phyloP scores from a whole-genome alignment of 2,113 vertebrate species.

The Symphodus melops region DNA sequence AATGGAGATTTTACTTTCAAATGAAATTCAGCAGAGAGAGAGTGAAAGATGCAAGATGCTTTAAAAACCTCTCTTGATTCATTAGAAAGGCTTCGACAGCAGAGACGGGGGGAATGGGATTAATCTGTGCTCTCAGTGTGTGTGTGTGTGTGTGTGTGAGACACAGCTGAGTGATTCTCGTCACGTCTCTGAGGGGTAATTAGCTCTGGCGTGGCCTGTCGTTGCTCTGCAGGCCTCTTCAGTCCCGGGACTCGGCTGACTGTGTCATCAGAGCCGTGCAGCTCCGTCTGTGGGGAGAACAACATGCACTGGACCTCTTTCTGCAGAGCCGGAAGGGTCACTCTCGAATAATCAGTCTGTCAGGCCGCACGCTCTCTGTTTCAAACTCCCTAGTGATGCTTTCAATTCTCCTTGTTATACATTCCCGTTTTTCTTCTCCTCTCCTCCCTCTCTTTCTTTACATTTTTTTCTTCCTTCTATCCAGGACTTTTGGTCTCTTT shows the following conservation, averaged over 20 bases:
- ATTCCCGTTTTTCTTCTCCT: background rate
- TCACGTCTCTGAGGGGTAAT: conserved; percentile 75
- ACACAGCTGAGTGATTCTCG: conserved; percentile 70
- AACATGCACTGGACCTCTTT: conserved; percentile 19
- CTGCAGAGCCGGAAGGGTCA: conserved; percentile 40
- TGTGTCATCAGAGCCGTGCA: conserved; percentile 39
- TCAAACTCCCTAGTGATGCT: conserved; percentile 14
- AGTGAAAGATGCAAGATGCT: conserved; percentile 50
- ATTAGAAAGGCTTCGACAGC: conserved; percentile 63
- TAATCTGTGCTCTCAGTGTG: conserved; percentile 39
- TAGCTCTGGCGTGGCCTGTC: conserved; percentile 66
- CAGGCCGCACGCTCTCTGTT: conserved; percentile 18
- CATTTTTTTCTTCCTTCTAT: too few species aligned
- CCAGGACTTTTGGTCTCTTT: background rate
- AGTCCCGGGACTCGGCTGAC: conserved; percentile 50
- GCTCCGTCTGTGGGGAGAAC: conserved; percentile 39
- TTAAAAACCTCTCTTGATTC: conserved; percentile 68
- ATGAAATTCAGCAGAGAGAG: conserved; percentile 51
- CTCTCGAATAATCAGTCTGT: conserved; percentile 47
- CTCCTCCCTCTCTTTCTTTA: background rate
- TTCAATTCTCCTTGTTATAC: conserved; percentile 4
- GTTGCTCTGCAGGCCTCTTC: conserved; percentile 53
- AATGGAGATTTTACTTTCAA: conserved; percentile 58
- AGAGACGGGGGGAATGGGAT: conserved; percentile 53
- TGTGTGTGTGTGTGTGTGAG: conserved; percentile 29